Conservation (phyloP, 2,113 vertebrate species). For the Lophius piscatorius region DNA sequence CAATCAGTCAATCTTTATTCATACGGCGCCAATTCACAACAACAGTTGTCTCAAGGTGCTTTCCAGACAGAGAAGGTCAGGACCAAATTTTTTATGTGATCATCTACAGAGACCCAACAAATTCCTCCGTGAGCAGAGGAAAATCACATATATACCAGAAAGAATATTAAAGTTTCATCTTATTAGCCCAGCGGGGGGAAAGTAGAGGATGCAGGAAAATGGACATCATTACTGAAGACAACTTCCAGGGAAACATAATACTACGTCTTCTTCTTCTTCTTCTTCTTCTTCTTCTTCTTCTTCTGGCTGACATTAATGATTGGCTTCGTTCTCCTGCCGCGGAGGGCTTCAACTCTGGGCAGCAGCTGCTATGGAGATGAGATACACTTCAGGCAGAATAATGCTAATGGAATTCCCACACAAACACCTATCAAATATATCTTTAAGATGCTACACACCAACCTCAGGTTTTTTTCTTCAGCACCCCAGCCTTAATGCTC, state of each 20-base stretch:
- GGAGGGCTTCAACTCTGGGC: conserved; percentile 48
- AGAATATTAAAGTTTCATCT: conserved; percentile 58
- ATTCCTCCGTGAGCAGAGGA: too few relatives aligned
- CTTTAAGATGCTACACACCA: conserved; percentile 26
- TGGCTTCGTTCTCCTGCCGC: conserved; percentile 53
- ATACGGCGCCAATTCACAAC: too few relatives aligned
- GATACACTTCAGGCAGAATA: conserved; percentile 58
- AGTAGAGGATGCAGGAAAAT: conserved; percentile 47
- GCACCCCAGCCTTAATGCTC: not conserved
- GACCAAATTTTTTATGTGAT: too few relatives aligned
- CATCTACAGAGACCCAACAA: too few relatives aligned
- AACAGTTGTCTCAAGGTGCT: too few relatives aligned
- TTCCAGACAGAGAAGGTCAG: too few relatives aligned
- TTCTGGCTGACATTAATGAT: conserved; percentile 65
- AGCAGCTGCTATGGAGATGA: conserved; percentile 66
- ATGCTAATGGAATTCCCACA: conserved; percentile 61
- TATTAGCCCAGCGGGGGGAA: conserved; percentile 48
- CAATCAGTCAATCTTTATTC: too few relatives aligned
- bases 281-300: conserved; percentile 47
- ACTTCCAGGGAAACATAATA: conserved; percentile 55
- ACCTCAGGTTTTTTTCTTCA: not conserved
- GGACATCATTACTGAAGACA: conserved; percentile 58
- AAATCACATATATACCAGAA: too few relatives aligned
- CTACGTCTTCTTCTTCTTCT: conserved; percentile 36
- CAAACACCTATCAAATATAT: conserved; percentile 57